These are phyloP conservation scores for Ornithorhynchus anatinus DNA, from an alignment of 2,113 vertebrate genomes.

Conservation along the genomic window DNA sequence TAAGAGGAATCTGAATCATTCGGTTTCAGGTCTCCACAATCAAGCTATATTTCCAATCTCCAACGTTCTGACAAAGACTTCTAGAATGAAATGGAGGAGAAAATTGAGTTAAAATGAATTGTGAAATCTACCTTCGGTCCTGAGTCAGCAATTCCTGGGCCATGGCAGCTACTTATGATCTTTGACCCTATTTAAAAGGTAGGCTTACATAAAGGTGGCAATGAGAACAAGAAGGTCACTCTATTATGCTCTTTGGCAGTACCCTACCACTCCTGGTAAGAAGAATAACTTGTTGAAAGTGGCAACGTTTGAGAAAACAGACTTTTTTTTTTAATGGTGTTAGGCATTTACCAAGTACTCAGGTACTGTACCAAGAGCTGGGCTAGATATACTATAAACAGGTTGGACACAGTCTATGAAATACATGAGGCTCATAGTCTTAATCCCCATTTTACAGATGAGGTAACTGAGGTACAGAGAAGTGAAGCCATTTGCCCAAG, in stretches of 20 bases:
- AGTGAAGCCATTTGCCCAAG: too few species aligned
- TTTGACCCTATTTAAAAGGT: neutral
- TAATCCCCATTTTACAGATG: too few species aligned
- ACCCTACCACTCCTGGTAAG: neutral
- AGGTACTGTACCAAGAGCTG: too few species aligned
- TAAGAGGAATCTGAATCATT: too few species aligned
- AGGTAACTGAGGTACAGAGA: too few species aligned
- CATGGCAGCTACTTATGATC: neutral
- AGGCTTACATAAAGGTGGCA: too few species aligned
- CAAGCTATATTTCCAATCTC: neutral
- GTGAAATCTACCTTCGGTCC: neutral
- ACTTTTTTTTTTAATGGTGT: too few species aligned
- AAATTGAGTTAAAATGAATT: neutral
- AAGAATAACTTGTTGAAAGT: neutral
- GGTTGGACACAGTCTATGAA: too few species aligned
- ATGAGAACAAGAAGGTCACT: neutral
- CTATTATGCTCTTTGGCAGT: neutral
- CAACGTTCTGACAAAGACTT: neutral
- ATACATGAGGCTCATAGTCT: too few species aligned
- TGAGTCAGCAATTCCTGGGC: neutral
- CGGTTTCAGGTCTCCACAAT: neutral
- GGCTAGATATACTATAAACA: too few species aligned
- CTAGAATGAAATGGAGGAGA: neutral
- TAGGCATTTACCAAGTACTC: too few species aligned
- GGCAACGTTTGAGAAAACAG: neutral